Percentiles rank a stretch among this genome's conserved stretches.
Evolutionary conservation across 2,797 vertebrate species (phyloP).

Genomic region (Falco columbarius): DNA sequence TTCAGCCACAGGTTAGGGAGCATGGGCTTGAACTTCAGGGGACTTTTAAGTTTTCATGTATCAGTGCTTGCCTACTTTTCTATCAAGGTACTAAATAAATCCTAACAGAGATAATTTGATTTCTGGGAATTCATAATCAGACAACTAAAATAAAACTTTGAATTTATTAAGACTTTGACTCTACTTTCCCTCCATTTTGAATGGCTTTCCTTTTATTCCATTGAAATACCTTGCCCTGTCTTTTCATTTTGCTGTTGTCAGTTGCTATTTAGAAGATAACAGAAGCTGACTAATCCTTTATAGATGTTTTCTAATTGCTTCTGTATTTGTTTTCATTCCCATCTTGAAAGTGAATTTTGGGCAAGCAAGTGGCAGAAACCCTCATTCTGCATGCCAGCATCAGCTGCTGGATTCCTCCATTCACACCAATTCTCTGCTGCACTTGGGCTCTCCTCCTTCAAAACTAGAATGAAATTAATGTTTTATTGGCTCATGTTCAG

Average conservation of each 20-base stretch:
- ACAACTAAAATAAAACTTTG: neutral
- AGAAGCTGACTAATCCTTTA: neutral
- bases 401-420: neutral
- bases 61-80: neutral
- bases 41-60: neutral
- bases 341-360: neutral
- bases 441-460: neutral
- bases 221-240: neutral
- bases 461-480: neutral
- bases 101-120: neutral
- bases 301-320: neutral
- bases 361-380: neutral
- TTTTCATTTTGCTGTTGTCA: neutral
- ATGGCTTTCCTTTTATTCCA: neutral
- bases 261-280: neutral
- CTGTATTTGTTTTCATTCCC: neutral
- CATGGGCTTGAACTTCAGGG: fast-evolving
- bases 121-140: neutral
- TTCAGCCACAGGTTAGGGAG: neutral
- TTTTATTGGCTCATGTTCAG: neutral
- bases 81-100: neutral
- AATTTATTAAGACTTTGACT: neutral
- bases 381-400: neutral
- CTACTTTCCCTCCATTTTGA: neutral
- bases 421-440: neutral